Evolutionary conservation across 2,113 vertebrate genomes (phyloP), one percentile per base, ranked within the genome.

Genomic region (Pelvicachromis taeniatus): DNA sequence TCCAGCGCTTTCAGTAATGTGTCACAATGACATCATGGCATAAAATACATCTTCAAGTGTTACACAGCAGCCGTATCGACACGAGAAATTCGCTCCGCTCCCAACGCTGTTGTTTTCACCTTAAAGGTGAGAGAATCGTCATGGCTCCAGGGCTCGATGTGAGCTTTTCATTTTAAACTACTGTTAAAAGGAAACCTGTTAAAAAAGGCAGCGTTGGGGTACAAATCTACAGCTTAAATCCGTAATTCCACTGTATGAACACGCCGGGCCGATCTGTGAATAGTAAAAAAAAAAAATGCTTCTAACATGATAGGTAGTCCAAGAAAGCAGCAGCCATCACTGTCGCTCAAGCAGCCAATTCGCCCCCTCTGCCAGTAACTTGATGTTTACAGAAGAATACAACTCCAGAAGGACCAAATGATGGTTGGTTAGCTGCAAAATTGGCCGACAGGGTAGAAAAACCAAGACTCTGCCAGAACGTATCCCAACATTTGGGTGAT

Each of bases 371-470:
- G 31, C 73, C 59, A 78, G 42, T 75, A 61, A 53, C 84, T 68
- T 12, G 42, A 84, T 81, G 81, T 82, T 89, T 78, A 33, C 70
- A 82, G 78, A 79, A 13, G 79, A 87, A 58, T 63, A 35, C 23
- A 14, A 55, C 53, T 85, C 73, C 84, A 88, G 58, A 73, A 73
- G 52, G 52, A 85, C 50, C 40, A 10, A 31, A 31, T 4, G 59
- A 77, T 23, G 48, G 11, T 13, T 19, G 70, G 26, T 31, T 55
- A 14, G 68, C 68, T 78, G 68, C 80, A 56, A 5, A 80, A 85
- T 29, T 80, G 84, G 33, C 81, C 9, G 8, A 9, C 19, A 4
- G 68, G 61, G 80, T 2, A 73, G 68, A 88, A 81, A 77, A 75
- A 21, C 11, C 70, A 23, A 21, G n/a, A 45, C 42, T 59, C 58